Evolutionary conservation across 1,140 invertebrate species (phyloP).

Genomic region (Drosophila pruinosa): DNA sequence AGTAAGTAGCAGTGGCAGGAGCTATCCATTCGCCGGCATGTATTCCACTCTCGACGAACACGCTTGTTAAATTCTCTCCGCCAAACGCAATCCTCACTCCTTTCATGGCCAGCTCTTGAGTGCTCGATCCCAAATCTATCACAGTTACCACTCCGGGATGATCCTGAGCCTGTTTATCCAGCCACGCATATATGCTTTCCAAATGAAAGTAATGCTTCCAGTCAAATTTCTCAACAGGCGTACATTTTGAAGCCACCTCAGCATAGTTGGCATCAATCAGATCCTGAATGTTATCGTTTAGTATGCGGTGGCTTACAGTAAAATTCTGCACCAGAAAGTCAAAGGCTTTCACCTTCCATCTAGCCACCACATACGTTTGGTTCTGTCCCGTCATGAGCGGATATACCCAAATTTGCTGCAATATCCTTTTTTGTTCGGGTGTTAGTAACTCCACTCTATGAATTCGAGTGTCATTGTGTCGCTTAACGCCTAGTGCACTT

Average conservation of each 20-base stretch:
- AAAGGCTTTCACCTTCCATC: constrained; percentile 71
- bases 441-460: constrained; percentile 82
- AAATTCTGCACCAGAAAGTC: constrained; percentile 72
- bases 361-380: constrained; percentile 70
- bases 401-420: constrained; percentile 77
- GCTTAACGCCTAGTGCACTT: constrained; percentile 59
- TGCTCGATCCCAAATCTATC: constrained; percentile 84
- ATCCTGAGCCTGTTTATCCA: constrained; percentile 78
- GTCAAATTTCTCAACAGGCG: constrained; percentile 49
- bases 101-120: constrained; percentile 85
- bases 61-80: constrained; percentile 49
- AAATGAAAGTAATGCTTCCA: constrained; percentile 84
- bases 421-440: constrained; percentile 74
- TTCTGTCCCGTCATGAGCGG: constrained; percentile 62
- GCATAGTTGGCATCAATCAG: constrained; percentile 66
- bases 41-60: constrained; percentile 87
- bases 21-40: constrained; percentile 92
- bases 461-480: constrained; percentile 84
- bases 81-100: constrained; percentile 85
- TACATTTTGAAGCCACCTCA: constrained; percentile 52
- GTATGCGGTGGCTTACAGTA: constrained; percentile 59
- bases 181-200: constrained; percentile 83
- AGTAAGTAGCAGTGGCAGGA: constrained; percentile 88
- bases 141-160: constrained; percentile 84
- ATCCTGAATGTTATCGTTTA: constrained; percentile 72